These are phyloP conservation scores for Ornithoptera priamus DNA, from an alignment of 2,888 invertebrate genomes.

Conservation along the genomic window DNA sequence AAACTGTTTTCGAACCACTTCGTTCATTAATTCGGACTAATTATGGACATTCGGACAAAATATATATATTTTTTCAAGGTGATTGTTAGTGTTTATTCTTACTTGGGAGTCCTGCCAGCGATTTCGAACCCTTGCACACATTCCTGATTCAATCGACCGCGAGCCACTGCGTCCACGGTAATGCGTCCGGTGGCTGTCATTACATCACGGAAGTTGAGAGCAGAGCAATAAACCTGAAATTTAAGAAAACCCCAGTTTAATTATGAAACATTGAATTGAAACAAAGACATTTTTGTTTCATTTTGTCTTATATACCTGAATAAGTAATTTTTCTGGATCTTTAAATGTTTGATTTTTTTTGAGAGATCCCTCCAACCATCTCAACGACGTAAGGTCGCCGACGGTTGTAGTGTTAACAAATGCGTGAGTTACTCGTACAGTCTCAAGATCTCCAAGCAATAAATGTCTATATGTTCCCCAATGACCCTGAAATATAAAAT, in stretches of 20 bases:
- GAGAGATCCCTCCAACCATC: conserved; percentile 83
- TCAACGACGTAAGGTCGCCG: conserved; percentile 92
- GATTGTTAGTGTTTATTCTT: conserved; percentile 33
- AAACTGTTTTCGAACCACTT: no score
- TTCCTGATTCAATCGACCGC: conserved; percentile 82
- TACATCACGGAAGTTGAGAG: conserved; percentile 96
- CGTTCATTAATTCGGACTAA: no score
- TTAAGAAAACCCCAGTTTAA: conserved; percentile 2
- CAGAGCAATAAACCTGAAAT: conserved; percentile 83
- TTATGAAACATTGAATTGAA: no score
- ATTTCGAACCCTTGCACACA: conserved; percentile 85
- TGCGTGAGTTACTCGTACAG: conserved; percentile 81
- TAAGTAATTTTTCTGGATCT: conserved; percentile 47
- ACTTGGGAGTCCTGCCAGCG: conserved; percentile 79
- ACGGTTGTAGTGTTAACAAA: conserved; percentile 87
- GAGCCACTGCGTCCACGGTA: conserved; percentile 88
- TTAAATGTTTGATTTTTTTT: conserved; percentile 54
- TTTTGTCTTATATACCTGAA: conserved; percentile 48
- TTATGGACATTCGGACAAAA: no score
- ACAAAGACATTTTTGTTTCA: no score
- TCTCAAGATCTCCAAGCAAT: conserved; percentile 76
- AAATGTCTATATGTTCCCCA: conserved; percentile 94
- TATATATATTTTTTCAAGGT: no score
- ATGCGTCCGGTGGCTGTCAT: conserved; percentile 97
- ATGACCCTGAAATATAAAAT: conserved; percentile 53